A percentile compares a stretch with the other conserved stretches of the same genome.
These are phyloP conservation scores for Gallinago solitaria DNA, from an alignment of 2,797 vertebrate species.

Conservation along the genomic window DNA sequence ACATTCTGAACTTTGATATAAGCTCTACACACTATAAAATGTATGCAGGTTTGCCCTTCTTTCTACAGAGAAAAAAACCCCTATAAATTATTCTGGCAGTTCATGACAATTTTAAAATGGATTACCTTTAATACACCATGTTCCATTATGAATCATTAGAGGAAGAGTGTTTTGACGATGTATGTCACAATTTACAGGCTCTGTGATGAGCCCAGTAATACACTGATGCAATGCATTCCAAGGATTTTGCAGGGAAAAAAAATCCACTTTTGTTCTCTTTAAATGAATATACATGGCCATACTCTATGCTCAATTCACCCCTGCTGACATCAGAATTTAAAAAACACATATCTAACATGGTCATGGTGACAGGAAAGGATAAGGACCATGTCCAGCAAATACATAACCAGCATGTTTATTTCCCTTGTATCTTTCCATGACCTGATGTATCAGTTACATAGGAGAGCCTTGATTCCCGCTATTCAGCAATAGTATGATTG, in stretches of 20 bases:
- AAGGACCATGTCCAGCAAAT: neutral
- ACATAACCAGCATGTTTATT: neutral
- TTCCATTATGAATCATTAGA: neutral
- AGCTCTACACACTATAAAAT: neutral
- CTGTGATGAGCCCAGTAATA: neutral
- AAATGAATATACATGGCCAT: neutral
- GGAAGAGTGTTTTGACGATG: neutral
- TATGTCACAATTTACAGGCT: constrained; percentile 13
- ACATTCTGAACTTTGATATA: neutral
- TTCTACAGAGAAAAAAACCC: neutral
- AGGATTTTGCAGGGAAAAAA: neutral
- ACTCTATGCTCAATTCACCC: neutral
- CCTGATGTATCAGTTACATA: neutral
- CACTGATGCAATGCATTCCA: neutral
- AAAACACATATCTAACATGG: neutral
- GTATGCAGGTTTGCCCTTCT: neutral
- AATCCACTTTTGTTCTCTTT: neutral
- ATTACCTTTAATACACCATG: neutral
- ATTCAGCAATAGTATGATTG: neutral
- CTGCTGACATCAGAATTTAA: neutral
- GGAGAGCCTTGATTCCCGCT: neutral
- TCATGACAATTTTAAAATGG: neutral
- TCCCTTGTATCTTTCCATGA: neutral
- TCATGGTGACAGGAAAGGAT: neutral
- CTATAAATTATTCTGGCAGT: neutral